Evolutionary conservation across 2,888 invertebrate species (phyloP).

Genomic region (Troilus luridus): DNA sequence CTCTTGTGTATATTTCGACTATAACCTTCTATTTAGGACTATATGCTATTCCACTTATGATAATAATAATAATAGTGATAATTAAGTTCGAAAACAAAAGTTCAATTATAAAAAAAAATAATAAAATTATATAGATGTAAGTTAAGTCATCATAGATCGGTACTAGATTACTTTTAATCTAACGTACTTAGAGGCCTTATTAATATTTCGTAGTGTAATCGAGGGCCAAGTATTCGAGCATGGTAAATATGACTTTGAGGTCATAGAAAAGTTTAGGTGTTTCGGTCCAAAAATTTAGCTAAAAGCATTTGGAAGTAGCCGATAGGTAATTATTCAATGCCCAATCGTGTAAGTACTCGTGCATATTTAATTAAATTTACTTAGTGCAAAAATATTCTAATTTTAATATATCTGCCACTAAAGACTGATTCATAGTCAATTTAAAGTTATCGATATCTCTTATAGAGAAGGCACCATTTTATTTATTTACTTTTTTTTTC

Average conservation of each 20-base stretch:
- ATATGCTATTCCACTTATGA: background rate
- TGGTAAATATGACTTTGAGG: conserved; percentile 24
- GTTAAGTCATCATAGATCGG: conserved; percentile 4
- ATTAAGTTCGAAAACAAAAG: conserved; percentile 29
- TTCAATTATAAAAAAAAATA: conserved; percentile 38
- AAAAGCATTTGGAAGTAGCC: background rate
- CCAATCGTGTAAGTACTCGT: background rate
- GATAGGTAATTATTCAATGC: conserved; percentile 7
- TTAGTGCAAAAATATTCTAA: conserved; percentile 52
- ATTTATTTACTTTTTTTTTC: background rate
- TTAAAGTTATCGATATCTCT: conserved; percentile 58
- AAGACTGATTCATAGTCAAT: conserved; percentile 59
- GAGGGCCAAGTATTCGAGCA: conserved; percentile 55
- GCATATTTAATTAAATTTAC: conserved; percentile 35
- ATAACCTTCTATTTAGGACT: conserved; percentile 23
- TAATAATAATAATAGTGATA: background rate
- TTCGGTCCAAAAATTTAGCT: conserved; percentile 46
- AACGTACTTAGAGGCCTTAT: conserved; percentile 50
- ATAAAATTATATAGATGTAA: conserved; percentile 22
- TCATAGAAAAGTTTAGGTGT: conserved; percentile 22
- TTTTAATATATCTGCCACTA: conserved; percentile 59
- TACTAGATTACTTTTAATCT: conserved; percentile 48
- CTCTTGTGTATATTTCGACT: conserved; percentile 41
- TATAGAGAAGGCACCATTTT: conserved; percentile 59
- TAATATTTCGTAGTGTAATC: conserved; percentile 40